Evolutionary conservation across 2,797 vertebrate genomes (phyloP).

Genomic region (Pseudotriccus pelzelni): DNA sequence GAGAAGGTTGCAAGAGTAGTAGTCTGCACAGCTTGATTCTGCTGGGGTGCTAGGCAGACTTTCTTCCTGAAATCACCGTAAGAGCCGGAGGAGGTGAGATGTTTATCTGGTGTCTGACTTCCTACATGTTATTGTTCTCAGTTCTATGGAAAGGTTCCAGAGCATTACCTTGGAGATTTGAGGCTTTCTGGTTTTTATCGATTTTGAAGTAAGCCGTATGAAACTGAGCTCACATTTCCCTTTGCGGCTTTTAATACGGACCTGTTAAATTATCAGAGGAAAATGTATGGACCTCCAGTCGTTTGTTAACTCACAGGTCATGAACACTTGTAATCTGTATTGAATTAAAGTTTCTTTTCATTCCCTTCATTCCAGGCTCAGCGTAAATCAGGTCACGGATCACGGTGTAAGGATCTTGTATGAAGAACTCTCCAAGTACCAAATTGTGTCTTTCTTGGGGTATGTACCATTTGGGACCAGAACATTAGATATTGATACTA

Average conservation of each 20-base stretch:
- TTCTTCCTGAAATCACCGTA: not conserved
- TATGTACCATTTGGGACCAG: constrained; percentile 65
- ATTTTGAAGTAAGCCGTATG: not conserved
- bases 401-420: constrained; percentile 85
- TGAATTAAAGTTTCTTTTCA: not conserved
- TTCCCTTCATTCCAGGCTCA: constrained; percentile 79
- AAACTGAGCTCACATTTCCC: not conserved
- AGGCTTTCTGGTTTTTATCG: not conserved
- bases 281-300: not conserved
- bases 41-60: not conserved
- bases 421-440: constrained; percentile 88
- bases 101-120: not conserved
- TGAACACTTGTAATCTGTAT: not conserved
- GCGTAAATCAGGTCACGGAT: constrained; percentile 92
- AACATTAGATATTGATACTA: not conserved
- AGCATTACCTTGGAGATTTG: not conserved
- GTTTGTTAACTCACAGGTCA: not conserved
- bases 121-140: not conserved
- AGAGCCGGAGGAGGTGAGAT: not conserved
- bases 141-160: not conserved
- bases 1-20: not conserved
- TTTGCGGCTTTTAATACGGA: not conserved
- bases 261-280: not conserved
- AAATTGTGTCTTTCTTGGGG: constrained; percentile 85
- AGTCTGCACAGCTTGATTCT: not conserved